A percentile compares a stretch with the other conserved stretches of the same genome.
Conservation (phyloP, 2,888 invertebrate species). For the Brenthis hecate region DNA sequence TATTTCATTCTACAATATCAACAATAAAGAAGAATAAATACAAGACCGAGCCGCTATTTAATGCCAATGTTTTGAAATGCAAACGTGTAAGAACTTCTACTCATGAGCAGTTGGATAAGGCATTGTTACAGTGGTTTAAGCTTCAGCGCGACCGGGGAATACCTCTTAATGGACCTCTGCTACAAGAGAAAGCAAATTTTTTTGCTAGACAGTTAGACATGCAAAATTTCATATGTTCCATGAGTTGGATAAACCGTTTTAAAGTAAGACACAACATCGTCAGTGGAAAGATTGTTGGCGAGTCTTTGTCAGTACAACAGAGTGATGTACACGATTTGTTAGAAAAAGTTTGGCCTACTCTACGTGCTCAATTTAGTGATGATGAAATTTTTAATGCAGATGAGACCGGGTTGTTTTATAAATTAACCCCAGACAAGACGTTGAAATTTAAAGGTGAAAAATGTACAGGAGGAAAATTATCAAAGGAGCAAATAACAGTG, state of each 20-base stretch:
- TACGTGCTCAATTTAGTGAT: slow-evolving; percentile 37
- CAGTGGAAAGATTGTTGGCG: slow-evolving; percentile 41
- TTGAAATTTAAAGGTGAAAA: slow-evolving; percentile 8
- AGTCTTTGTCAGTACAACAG: slow-evolving; percentile 40
- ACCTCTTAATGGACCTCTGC: slow-evolving; percentile 41
- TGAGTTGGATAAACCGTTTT: slow-evolving; percentile 43
- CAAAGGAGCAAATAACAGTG: slow-evolving; percentile 42
- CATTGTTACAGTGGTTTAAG: slow-evolving; percentile 41
- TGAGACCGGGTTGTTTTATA: slow-evolving; percentile 44
- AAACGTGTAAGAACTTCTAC: slow-evolving; percentile 40
- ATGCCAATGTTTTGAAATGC: slow-evolving; percentile 45
- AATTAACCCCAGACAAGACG: slow-evolving; percentile 26
- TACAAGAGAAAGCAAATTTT: slow-evolving; percentile 44
- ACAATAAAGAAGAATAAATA: slow-evolving; percentile 46
- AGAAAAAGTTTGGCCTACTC: slow-evolving; percentile 30
- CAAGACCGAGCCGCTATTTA: slow-evolving; percentile 42
- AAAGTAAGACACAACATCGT: slow-evolving; percentile 42
- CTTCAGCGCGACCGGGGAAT: slow-evolving; percentile 35
- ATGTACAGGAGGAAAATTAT: too few relatives aligned
- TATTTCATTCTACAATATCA: slow-evolving; percentile 46
- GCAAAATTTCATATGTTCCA: slow-evolving; percentile 17
- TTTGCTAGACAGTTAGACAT: slow-evolving; percentile 40
- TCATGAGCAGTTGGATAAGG: slow-evolving; percentile 40
- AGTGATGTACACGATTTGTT: slow-evolving; percentile 35
- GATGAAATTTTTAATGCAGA: slow-evolving; percentile 45